These are phyloP conservation scores for Chloroceryle inda DNA, from an alignment of 2,797 vertebrate species.

Conservation along the genomic window DNA sequence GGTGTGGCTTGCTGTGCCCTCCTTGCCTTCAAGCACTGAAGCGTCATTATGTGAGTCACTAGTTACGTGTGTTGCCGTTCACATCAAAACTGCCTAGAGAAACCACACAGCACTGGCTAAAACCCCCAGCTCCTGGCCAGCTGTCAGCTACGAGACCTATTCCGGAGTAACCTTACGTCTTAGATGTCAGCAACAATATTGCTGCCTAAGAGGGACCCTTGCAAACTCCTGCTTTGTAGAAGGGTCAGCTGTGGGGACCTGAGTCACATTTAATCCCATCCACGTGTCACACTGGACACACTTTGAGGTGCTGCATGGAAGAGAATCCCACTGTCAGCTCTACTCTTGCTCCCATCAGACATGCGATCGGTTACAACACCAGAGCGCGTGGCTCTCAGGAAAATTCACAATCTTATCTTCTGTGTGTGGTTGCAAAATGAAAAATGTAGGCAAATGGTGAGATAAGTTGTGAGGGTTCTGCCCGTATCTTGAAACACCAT, in stretches of 20 bases:
- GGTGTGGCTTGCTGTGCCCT: conserved; percentile 38
- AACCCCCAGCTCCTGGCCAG: background rate
- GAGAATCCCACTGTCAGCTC: background rate
- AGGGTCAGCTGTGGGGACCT: background rate
- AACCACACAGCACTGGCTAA: background rate
- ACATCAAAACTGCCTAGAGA: conserved; percentile 28
- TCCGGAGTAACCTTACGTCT: background rate
- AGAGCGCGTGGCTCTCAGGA: rapidly evolving
- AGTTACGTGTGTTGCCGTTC: background rate
- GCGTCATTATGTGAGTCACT: conserved; percentile 44
- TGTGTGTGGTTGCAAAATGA: background rate
- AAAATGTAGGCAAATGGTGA: background rate
- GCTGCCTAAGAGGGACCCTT: background rate
- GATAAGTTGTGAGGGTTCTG: background rate
- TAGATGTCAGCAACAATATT: background rate
- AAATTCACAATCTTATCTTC: background rate
- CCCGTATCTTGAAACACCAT: background rate
- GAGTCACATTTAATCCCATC: background rate
- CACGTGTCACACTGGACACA: background rate
- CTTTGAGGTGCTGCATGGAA: background rate
- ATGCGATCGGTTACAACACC: background rate
- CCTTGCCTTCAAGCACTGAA: conserved; percentile 38
- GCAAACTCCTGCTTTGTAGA: background rate
- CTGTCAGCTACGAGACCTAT: background rate
- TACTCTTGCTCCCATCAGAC: background rate